Evolutionary conservation across 2,113 vertebrate species (phyloP).

Genomic region (Vulpes vulpes): DNA sequence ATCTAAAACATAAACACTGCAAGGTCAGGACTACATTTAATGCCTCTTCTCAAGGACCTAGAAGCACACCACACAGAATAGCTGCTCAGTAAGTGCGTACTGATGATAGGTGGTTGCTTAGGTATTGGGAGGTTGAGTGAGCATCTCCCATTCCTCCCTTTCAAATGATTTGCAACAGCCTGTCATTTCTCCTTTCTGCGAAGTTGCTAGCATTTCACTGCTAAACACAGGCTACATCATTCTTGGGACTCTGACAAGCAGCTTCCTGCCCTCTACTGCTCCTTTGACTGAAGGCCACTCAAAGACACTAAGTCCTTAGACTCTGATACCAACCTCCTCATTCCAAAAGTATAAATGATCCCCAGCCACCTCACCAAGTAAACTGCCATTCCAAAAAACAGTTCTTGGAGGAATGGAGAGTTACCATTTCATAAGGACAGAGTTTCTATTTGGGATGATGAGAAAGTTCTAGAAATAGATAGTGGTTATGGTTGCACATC

Average conservation of each 20-base stretch:
- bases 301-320: not conserved
- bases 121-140: not conserved
- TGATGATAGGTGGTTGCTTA: not conserved
- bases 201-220: not conserved
- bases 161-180: not conserved
- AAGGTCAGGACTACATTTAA: not conserved
- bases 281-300: not conserved
- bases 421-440: not conserved
- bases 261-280: not conserved
- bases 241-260: not conserved
- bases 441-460: not conserved
- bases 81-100: not conserved
- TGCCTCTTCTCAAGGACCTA: slow-evolving; percentile 20
- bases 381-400: not conserved
- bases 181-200: not conserved
- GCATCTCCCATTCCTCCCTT: not conserved
- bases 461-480: not conserved
- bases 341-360: not conserved
- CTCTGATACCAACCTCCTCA: not conserved
- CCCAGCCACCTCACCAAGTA: not conserved
- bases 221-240: not conserved
- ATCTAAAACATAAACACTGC: not conserved
- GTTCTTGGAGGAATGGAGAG: not conserved
- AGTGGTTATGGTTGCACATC: not conserved
- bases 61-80: not conserved